These are phyloP conservation scores for Matsumyia berberina DNA, from an alignment of 2,888 invertebrate species.

Conservation along the genomic window DNA sequence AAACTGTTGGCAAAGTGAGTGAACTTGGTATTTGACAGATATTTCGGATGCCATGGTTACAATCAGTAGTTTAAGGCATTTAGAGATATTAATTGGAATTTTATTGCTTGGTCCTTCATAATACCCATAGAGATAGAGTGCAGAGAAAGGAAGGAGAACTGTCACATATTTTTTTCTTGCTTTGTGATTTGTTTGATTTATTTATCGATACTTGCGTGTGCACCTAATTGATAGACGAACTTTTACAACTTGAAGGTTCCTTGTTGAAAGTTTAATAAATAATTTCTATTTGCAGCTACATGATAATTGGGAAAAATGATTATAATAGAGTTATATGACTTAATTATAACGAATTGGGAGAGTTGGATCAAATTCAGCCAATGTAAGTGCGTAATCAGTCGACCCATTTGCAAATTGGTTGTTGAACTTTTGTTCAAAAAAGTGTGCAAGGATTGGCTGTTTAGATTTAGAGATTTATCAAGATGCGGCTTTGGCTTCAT, in stretches of 20 bases:
- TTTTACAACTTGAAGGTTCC: conserved; percentile 13
- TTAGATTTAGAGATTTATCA: no score
- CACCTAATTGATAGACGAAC: conserved; percentile 49
- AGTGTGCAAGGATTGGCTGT: no score
- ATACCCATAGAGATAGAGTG: neutral
- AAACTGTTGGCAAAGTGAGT: neutral
- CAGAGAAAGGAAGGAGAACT: neutral
- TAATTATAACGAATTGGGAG: neutral
- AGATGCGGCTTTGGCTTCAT: no score
- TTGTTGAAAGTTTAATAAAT: conserved; percentile 7
- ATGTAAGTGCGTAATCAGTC: no score
- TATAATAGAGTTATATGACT: neutral
- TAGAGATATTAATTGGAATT: conserved; percentile 63
- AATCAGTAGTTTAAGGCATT: conserved; percentile 57
- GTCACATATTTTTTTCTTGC: neutral
- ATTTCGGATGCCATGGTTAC: conserved; percentile 60
- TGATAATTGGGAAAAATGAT: neutral
- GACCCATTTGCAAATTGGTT: neutral
- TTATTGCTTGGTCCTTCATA: conserved; percentile 48
- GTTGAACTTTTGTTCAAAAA: no score
- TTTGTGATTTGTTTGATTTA: neutral
- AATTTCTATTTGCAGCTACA: neutral
- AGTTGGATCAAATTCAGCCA: neutral
- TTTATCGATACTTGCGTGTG: conserved; percentile 23
- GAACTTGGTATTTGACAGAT: conserved; percentile 58